A percentile compares a stretch with the other conserved stretches of the same genome.
Conservation (phyloP, 2,113 vertebrate genomes). For the Asarcornis scutulata region DNA sequence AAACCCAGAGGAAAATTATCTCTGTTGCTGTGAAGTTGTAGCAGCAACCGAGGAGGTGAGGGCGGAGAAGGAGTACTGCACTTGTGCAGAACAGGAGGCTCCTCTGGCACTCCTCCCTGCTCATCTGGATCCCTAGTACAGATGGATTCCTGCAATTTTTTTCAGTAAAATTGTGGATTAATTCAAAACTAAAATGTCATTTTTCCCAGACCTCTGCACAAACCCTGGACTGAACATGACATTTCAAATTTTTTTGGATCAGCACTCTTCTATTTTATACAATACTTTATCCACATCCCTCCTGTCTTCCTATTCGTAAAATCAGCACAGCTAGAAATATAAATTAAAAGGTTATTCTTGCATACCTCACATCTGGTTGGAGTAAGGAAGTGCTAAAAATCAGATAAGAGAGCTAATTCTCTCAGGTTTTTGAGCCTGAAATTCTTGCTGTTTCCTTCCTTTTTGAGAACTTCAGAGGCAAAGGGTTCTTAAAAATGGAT, state of each 20-base stretch:
- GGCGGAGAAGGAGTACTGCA: not conserved
- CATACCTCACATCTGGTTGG: constrained; percentile 22
- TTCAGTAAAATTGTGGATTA: not conserved
- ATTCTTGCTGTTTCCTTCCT: not conserved
- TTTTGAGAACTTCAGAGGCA: not conserved
- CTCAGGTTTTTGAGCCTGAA: not conserved
- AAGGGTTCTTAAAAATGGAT: not conserved
- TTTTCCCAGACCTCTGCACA: constrained; percentile 16
- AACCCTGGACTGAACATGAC: not conserved
- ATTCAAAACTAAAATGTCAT: not conserved
- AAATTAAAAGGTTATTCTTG: constrained; percentile 20
- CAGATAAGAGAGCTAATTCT: not conserved
- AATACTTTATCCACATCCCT: not conserved
- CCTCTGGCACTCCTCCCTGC: not conserved
- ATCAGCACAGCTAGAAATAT: not conserved
- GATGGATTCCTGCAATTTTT: not conserved
- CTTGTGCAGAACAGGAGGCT: not conserved
- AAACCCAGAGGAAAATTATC: not conserved
- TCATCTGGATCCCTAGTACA: not conserved
- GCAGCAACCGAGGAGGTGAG: not conserved
- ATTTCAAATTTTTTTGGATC: constrained; percentile 34
- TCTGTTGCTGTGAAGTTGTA: not conserved
- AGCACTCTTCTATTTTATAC: not conserved
- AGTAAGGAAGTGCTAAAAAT: constrained; percentile 19
- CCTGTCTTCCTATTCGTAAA: not conserved